phyloP scores from a whole-genome alignment of 2,888 invertebrate genomes.

The Drosophila fungiperda region DNA sequence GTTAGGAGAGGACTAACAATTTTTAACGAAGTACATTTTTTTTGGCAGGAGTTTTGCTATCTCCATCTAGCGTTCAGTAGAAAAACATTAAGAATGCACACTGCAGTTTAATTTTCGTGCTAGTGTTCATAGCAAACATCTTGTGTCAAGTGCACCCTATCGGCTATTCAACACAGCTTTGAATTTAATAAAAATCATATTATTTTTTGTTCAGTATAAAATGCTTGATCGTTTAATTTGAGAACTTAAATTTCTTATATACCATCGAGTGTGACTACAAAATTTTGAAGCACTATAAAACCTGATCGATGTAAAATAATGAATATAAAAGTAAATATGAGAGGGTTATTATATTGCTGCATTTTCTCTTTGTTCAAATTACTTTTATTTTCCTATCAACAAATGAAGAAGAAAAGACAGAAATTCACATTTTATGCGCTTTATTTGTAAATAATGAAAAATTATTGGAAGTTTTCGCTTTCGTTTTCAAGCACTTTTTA shows the following conservation, averaged over 20 bases:
- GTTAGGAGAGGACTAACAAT: background rate
- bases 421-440: constrained; percentile 23
- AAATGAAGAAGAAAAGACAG: constrained; percentile 12
- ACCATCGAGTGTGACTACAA: background rate
- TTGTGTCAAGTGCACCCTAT: background rate
- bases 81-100: background rate
- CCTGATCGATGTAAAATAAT: background rate
- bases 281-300: background rate
- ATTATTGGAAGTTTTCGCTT: background rate
- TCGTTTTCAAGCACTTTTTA: background rate
- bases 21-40: background rate
- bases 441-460: constrained; percentile 48
- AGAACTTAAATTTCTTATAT: background rate
- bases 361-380: background rate
- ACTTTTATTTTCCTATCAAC: background rate
- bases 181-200: background rate
- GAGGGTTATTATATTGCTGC: too few relatives aligned
- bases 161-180: background rate
- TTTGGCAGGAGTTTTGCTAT: background rate
- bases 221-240: background rate
- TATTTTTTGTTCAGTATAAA: background rate
- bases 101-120: background rate
- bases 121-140: background rate
- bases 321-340: background rate
- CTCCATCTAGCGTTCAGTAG: background rate